Conservation (phyloP, 2,888 invertebrate species). For the Ochropleura plecta region DNA sequence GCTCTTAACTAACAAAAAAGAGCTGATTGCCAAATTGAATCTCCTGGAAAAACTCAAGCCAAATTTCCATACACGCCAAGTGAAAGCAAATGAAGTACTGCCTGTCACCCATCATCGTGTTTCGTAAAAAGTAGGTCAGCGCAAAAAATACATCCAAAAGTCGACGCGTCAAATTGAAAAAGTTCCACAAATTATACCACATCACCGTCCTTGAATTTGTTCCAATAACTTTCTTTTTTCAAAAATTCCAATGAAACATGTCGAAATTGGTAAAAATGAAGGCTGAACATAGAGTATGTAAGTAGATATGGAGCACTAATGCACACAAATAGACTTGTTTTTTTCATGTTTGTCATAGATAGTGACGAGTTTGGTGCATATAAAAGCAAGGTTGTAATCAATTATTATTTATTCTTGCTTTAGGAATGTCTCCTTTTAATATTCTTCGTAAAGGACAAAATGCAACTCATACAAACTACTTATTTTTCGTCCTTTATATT, state of each 20-base stretch:
- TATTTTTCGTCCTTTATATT: neutral
- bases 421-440: neutral
- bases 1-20: neutral
- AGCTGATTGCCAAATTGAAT: constrained; percentile 8
- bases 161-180: constrained; percentile 63
- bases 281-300: neutral
- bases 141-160: constrained; percentile 53
- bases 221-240: constrained; percentile 45
- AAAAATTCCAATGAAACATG: constrained; percentile 40
- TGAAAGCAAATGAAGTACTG: constrained; percentile 40
- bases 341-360: neutral
- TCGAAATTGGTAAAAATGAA: constrained; percentile 48
- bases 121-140: constrained; percentile 44
- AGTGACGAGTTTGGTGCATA: neutral
- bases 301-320: constrained; percentile 9
- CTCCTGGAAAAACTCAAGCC: neutral
- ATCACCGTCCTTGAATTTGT: constrained; percentile 51
- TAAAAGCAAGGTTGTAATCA: neutral
- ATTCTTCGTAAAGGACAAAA: neutral
- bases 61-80: constrained; percentile 16
- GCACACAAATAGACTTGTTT: neutral
- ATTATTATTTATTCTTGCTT: neutral
- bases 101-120: constrained; percentile 27
- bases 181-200: constrained; percentile 61
- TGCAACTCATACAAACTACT: neutral